Base-by-base conservation (phyloP, 2,888 invertebrate genomes). In the Polydrusus cervinus region DNA sequence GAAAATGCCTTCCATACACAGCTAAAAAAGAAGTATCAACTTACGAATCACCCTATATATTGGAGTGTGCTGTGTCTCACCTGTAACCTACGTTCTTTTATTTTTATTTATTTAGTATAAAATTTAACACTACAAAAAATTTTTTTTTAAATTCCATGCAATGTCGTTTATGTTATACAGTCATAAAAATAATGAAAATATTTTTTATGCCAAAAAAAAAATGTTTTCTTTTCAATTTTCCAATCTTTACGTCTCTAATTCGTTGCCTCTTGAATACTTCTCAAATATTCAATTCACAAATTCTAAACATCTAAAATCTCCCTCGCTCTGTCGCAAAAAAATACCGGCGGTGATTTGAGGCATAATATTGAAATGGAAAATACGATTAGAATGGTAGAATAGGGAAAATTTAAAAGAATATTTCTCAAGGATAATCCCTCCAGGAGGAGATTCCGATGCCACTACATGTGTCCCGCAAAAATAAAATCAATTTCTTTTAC, bases 341-440 rank as follows among this genome's bases (percentile, higher is more conserved):
- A 60, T 60, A 38, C 57, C 57, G 38, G 11, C 38, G 16, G 57
- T 60, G 57, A 60, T 60, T 38, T 60, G 57, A 60, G 57, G 38
- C 57, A 34, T 60, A 60, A 60, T 38, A 60, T 60, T 60, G 57
- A 60, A 60, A 60, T 60, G 57, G 57, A 60, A 60, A 60, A 60
- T 60, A 60, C 57, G 57, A 60, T 60, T 60, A 60, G 57, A 60
- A 60, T 60, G 38, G 57, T 60, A 60, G 57, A 60, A 60, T 38
- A 60, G 57, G 38, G 38, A 60, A 60, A 60, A 60, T 60, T 38
- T 60, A 60, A 60, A 60, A 60, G 57, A 60, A 60, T 60, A 38
- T 60, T 60, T 18, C 38, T 60, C 14, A 10, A 38, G 57, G 38
- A 60, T 60, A 60, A 60, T 60, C 57, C 57, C 38, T 60, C 38